Conservation (phyloP, 2,888 invertebrate species). For the Dicranocentrus wangi region DNA sequence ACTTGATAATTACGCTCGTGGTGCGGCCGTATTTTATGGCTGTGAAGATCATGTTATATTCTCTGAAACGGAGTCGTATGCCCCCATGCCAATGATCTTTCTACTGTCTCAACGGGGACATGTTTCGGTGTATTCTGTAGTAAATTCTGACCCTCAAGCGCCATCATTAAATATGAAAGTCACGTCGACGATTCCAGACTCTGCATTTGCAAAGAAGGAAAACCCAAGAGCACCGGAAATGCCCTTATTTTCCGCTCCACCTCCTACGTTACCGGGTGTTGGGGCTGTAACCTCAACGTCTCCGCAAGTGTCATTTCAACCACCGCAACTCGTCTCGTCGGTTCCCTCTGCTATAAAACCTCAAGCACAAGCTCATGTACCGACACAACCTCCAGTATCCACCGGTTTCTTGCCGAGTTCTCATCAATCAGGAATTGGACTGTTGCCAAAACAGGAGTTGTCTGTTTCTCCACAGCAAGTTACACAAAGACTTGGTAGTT, state of each 20-base stretch:
- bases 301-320: slow-evolving; percentile 7
- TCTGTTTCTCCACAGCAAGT: not conserved
- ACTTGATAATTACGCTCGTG: slow-evolving; percentile 64
- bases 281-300: not conserved
- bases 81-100: slow-evolving; percentile 86
- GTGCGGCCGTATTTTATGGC: slow-evolving; percentile 52
- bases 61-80: slow-evolving; percentile 80
- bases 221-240: not conserved
- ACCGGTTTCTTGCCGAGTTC: not conserved
- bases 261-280: not conserved
- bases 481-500: slow-evolving; percentile 1
- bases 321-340: too few species aligned
- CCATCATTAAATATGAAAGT: slow-evolving; percentile 75
- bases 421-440: not conserved
- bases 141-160: slow-evolving; percentile 80
- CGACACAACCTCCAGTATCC: too few species aligned
- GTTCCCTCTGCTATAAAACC: not conserved
- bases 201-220: slow-evolving; percentile 28
- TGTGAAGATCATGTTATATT: slow-evolving; percentile 63
- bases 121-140: slow-evolving; percentile 84
- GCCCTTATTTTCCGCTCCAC: not conserved
- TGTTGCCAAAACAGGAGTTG: not conserved
- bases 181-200: slow-evolving; percentile 42
- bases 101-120: slow-evolving; percentile 86
- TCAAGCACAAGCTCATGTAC: slow-evolving; percentile 7